Evolutionary conservation across 2,888 invertebrate genomes (phyloP).

Genomic region (Nomada goodeniana): DNA sequence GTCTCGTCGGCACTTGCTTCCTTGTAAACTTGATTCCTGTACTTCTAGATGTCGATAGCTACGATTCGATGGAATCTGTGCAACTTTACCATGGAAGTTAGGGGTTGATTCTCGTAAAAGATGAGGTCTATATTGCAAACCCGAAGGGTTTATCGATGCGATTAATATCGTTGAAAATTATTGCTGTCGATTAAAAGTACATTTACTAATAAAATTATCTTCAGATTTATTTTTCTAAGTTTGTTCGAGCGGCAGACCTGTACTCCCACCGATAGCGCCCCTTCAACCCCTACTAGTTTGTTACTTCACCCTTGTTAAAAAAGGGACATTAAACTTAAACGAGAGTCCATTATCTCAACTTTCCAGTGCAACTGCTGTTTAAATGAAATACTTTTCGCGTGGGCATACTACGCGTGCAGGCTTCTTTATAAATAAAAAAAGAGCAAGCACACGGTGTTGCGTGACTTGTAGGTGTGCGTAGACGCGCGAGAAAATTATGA

Average conservation of each 20-base stretch:
- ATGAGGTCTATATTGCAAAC: no score
- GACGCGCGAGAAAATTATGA: slow-evolving; percentile 35
- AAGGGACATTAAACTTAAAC: not conserved
- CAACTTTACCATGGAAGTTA: slow-evolving; percentile 30
- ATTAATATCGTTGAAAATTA: not conserved
- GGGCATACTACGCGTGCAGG: not conserved
- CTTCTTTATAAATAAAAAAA: slow-evolving; percentile 47
- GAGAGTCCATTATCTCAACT: not conserved
- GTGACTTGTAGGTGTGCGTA: slow-evolving; percentile 41
- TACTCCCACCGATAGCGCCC: not conserved
- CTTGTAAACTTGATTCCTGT: not conserved
- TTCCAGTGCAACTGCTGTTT: not conserved
- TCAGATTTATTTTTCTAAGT: not conserved
- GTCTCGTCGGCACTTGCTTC: slow-evolving; percentile 22
- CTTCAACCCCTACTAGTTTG: not conserved
- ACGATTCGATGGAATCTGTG: not conserved
- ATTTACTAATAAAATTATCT: not conserved
- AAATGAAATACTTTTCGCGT: slow-evolving; percentile 13
- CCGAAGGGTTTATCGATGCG: no score
- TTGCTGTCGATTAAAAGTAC: not conserved
- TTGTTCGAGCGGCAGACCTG: not conserved
- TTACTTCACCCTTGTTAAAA: not conserved
- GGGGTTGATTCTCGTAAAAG: no score
- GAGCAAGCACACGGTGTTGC: slow-evolving; percentile 38
- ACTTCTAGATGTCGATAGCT: slow-evolving; percentile 33